A percentile compares a stretch with the other conserved stretches of the same genome.
These are phyloP conservation scores for Pseudoips prasinana DNA, from an alignment of 2,888 invertebrate species.

Conservation along the genomic window DNA sequence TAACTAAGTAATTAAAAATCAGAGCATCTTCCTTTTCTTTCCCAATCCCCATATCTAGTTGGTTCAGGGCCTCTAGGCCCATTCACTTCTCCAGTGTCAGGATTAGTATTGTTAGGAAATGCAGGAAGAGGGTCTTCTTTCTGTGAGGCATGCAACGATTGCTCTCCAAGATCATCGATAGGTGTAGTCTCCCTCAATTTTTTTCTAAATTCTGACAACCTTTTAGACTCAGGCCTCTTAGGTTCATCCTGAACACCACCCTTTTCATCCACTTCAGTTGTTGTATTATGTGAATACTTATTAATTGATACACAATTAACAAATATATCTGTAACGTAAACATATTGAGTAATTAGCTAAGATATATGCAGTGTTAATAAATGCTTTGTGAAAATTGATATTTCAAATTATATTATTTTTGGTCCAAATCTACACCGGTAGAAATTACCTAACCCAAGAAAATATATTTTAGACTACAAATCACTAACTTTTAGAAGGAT, in stretches of 20 bases:
- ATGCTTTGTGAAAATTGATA: too few species aligned
- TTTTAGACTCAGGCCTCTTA: constrained; percentile 55
- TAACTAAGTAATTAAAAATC: too few species aligned
- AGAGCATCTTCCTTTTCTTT: constrained; percentile 96
- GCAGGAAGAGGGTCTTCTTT: constrained; percentile 92
- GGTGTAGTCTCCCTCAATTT: constrained; percentile 87
- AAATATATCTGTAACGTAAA: constrained; percentile 16
- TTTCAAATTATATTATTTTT: too few species aligned
- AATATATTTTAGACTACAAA: too few species aligned
- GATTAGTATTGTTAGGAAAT: constrained; percentile 94
- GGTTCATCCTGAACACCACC: constrained; percentile 15
- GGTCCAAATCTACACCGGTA: too few species aligned
- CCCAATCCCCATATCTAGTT: constrained; percentile 99
- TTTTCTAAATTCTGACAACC: constrained; percentile 86
- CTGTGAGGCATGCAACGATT: constrained; percentile 85
- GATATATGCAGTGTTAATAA: too few species aligned
- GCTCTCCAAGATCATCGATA: constrained; percentile 89
- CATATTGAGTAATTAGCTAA: too few species aligned
- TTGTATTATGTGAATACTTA: constrained; percentile 43
- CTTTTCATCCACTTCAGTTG: constrained; percentile 26
- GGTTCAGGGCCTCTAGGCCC: constrained; percentile 99
- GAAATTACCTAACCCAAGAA: too few species aligned
- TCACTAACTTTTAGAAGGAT: too few species aligned
- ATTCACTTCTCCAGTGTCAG: constrained; percentile 95
- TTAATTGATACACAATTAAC: constrained; percentile 11